These are phyloP conservation scores for Uropsilus gracilis DNA, from an alignment of 2,113 vertebrate species.

Conservation along the genomic window DNA sequence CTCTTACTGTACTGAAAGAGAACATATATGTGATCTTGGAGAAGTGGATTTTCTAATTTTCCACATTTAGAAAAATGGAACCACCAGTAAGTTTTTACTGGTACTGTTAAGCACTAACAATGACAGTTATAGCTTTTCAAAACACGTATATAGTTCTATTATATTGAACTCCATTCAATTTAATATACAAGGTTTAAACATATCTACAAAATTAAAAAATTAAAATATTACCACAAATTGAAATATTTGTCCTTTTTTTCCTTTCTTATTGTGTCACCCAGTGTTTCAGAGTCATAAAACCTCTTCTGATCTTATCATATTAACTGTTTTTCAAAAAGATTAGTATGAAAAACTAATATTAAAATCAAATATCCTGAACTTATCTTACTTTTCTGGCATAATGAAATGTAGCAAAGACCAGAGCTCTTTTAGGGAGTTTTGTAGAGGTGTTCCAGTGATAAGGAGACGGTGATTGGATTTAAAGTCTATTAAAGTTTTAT, in stretches of 20 bases:
- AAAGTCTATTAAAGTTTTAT: slow-evolving; percentile 99
- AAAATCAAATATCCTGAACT: neutral
- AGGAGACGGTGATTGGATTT: slow-evolving; percentile 98
- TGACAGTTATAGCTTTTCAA: slow-evolving; percentile 18
- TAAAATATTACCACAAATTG: neutral
- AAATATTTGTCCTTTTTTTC: neutral
- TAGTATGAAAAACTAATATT: neutral
- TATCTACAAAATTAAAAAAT: slow-evolving; percentile 27
- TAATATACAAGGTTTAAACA: neutral
- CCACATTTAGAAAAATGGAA: neutral
- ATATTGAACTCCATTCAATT: no score
- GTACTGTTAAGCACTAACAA: slow-evolving; percentile 4
- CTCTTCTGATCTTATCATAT: neutral
- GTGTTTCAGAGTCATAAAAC: neutral
- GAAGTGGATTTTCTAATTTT: neutral
- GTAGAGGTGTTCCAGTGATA: slow-evolving; percentile 98
- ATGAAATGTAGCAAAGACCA: slow-evolving; percentile 99
- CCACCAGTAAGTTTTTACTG: neutral
- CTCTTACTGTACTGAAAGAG: neutral
- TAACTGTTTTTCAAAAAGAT: neutral
- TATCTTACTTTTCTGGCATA: slow-evolving; percentile 98
- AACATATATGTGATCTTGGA: neutral
- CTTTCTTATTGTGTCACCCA: slow-evolving; percentile 2
- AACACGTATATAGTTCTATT: neutral
- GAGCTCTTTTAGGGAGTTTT: slow-evolving; percentile 98